These are phyloP conservation scores for Lampropteryx suffumata DNA, from an alignment of 2,888 invertebrate genomes.

Conservation along the genomic window DNA sequence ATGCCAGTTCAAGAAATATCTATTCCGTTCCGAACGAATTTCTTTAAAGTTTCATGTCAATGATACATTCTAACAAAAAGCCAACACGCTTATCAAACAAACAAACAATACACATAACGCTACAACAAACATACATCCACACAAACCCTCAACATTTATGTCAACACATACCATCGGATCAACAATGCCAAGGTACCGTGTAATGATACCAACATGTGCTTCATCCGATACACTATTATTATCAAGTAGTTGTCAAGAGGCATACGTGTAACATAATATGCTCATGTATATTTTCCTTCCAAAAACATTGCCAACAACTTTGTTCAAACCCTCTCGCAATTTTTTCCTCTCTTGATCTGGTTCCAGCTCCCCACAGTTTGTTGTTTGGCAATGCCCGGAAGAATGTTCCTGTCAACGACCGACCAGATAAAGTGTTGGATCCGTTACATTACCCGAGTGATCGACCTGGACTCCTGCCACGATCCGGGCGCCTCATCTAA, in stretches of 20 bases:
- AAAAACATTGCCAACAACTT: background rate
- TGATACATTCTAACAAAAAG: no score
- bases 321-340: background rate
- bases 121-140: no score
- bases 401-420: slow-evolving; percentile 75
- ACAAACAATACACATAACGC: no score
- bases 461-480: slow-evolving; percentile 79
- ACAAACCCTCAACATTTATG: no score
- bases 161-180: slow-evolving; percentile 1
- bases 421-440: slow-evolving; percentile 68
- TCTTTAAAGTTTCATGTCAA: no score
- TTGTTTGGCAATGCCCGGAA: slow-evolving; percentile 37
- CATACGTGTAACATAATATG: background rate
- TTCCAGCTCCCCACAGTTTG: background rate
- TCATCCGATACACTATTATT: slow-evolving; percentile 2
- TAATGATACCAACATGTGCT: slow-evolving; percentile 16
- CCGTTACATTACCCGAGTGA: slow-evolving; percentile 75
- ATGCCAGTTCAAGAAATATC: no score
- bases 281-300: background rate
- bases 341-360: background rate
- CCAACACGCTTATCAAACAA: no score
- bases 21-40: no score
- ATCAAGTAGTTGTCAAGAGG: slow-evolving; percentile 3
- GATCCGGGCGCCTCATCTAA: slow-evolving; percentile 66
- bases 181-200: slow-evolving; percentile 18